Percentiles rank a stretch among this genome's conserved stretches.
These are phyloP conservation scores for Luffia ferchaultella DNA, from an alignment of 2,888 invertebrate genomes.

Conservation along the genomic window DNA sequence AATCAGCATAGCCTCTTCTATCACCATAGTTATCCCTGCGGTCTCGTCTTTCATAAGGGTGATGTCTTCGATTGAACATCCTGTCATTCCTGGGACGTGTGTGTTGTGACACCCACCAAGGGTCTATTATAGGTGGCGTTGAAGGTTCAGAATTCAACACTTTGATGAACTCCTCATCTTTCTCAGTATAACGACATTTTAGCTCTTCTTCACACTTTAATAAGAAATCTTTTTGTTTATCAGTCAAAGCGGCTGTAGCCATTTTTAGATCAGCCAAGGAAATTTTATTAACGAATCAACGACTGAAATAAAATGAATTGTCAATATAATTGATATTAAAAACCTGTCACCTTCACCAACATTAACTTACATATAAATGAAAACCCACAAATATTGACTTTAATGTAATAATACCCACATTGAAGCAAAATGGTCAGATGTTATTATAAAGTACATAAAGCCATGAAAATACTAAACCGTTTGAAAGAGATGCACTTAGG, in stretches of 20 bases:
- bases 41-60: slow-evolving; percentile 18
- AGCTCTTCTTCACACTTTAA: slow-evolving; percentile 70
- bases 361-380: too few species aligned
- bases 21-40: slow-evolving; percentile 21
- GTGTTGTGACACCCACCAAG: slow-evolving; percentile 51
- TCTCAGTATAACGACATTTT: slow-evolving; percentile 67
- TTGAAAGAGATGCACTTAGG: too few species aligned
- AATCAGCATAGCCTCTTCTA: slow-evolving; percentile 15
- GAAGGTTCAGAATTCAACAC: slow-evolving; percentile 41
- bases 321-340: slow-evolving; percentile 10
- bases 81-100: slow-evolving; percentile 13
- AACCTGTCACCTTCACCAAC: too few species aligned
- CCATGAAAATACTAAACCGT: too few species aligned
- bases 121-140: slow-evolving; percentile 67
- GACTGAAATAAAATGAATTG: slow-evolving; percentile 26
- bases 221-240: slow-evolving; percentile 67
- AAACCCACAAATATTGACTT: too few species aligned
- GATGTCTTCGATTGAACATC: slow-evolving; percentile 16
- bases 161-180: slow-evolving; percentile 69
- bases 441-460: too few species aligned
- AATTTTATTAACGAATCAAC: slow-evolving; percentile 26
- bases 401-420: too few species aligned
- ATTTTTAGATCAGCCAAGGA: slow-evolving; percentile 23
- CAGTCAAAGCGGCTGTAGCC: slow-evolving; percentile 39
- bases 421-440: too few species aligned